Evolutionary conservation across 2,888 invertebrate genomes (phyloP).

Genomic region (Heliconius cydno): DNA sequence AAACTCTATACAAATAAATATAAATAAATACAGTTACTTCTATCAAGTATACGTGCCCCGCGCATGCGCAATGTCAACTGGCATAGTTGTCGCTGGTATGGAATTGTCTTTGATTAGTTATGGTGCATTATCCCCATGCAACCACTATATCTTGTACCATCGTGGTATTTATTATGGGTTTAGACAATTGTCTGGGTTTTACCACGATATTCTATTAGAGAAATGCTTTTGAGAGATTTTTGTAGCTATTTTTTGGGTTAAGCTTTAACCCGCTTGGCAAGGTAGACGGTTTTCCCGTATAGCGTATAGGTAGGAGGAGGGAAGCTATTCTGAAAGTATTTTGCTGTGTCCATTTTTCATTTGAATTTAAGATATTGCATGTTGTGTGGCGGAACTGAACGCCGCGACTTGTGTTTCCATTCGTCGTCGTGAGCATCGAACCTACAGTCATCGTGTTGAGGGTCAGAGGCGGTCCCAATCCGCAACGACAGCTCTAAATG

Average conservation of each 20-base stretch:
- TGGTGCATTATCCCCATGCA: conserved; percentile 49
- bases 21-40: conserved; percentile 1
- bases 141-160: conserved; percentile 44
- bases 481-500: background rate
- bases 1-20: background rate
- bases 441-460: background rate
- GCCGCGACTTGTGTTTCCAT: background rate
- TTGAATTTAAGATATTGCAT: background rate
- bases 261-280: too few relatives aligned
- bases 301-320: background rate
- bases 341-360: background rate
- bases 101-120: conserved; percentile 50
- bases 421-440: background rate
- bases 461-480: background rate
- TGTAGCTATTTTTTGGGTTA: background rate
- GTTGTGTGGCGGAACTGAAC: background rate
- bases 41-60: conserved; percentile 45
- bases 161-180: conserved; percentile 41
- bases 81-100: conserved; percentile 50
- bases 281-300: too few relatives aligned
- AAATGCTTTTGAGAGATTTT: background rate
- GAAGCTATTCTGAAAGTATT: background rate
- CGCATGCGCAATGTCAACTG: conserved; percentile 68
- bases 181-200: conserved; percentile 27
- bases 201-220: too few relatives aligned